Evolutionary conservation across 2,797 vertebrate genomes (phyloP), one percentile per base, ranked within the genome.

Genomic region (Bryconaethiops microstoma): DNA sequence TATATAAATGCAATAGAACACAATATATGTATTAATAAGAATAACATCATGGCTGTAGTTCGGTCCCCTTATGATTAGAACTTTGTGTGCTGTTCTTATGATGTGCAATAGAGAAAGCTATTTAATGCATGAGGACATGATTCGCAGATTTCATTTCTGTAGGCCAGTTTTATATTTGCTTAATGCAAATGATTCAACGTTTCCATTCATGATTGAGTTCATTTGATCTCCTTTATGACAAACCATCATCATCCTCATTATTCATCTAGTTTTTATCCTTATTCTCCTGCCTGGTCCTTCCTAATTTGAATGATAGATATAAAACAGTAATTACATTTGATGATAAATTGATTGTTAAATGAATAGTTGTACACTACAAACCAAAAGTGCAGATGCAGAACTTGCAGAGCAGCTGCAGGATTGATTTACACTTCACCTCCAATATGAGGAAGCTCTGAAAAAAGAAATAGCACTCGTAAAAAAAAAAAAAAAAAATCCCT

Each of bases 381-480:
- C 86, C 81, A 89, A 84, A 85, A 86, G 74, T 7, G 73, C 70
- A 60, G 45, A 52, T 29, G 42, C 45, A 54, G 23, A 12, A 19
- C 87, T 70, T 52, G 73, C 87, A 77, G 77, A 73, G 85, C 94
- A 94, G 91, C 91, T 92, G 92, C 81, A 90, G 87, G 78, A 86
- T 74, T 76, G 42, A 88, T 94, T 95, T 94, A 81, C 87, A 87
- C 83, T 88, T 90, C 84, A n/a, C 84, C 88, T 90, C 90, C 87
- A 87, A 87, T 90, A 84, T 77, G 89, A 94, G 91, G 89, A 87
- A 82, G 87, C 90, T 87, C 88, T 87, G 87, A 87, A 86, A 77
- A 90, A 92, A 86, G 88, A 39, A 40, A 64, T 83, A 90, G 87
- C 86, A 62, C 83, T 92, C 92, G 90, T 64, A 64, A 40, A 65